Evolutionary conservation across 2,888 invertebrate species (phyloP).

Genomic region (Drosophila sordidula): DNA sequence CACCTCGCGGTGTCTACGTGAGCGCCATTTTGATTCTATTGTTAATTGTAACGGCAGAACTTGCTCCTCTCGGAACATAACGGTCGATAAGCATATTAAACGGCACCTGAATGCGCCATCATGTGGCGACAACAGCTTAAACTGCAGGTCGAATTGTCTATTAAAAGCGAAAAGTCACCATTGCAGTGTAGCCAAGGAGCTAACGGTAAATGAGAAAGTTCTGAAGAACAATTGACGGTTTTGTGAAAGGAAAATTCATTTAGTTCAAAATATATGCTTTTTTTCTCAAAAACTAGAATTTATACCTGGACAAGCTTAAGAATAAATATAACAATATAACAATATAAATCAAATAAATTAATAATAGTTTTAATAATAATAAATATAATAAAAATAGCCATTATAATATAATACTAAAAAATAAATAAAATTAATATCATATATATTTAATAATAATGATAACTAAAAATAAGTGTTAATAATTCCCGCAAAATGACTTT

Average conservation of each 20-base stretch:
- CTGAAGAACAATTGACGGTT: not conserved
- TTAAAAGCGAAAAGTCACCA: not conserved
- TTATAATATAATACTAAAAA: no score
- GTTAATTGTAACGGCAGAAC: conserved; percentile 34
- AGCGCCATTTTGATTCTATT: conserved; percentile 33
- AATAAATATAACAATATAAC: no score
- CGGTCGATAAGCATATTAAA: conserved; percentile 20
- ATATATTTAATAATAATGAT: no score
- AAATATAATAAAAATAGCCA: no score
- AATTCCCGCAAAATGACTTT: no score
- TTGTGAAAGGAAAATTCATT: not conserved
- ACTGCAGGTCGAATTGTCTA: not conserved
- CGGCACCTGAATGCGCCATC: conserved; percentile 1
- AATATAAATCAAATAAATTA: no score
- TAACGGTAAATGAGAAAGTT: not conserved
- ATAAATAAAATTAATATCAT: no score
- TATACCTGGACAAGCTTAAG: no score
- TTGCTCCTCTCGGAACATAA: conserved; percentile 3
- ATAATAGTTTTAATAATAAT: no score
- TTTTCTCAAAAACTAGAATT: no score
- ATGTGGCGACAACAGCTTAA: not conserved
- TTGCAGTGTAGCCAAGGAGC: not conserved
- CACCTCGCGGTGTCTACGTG: conserved; percentile 37
- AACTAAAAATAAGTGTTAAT: no score
- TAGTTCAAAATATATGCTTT: no score